phyloP scores from a whole-genome alignment of 2,113 vertebrate species.

The Chauna torquata region DNA sequence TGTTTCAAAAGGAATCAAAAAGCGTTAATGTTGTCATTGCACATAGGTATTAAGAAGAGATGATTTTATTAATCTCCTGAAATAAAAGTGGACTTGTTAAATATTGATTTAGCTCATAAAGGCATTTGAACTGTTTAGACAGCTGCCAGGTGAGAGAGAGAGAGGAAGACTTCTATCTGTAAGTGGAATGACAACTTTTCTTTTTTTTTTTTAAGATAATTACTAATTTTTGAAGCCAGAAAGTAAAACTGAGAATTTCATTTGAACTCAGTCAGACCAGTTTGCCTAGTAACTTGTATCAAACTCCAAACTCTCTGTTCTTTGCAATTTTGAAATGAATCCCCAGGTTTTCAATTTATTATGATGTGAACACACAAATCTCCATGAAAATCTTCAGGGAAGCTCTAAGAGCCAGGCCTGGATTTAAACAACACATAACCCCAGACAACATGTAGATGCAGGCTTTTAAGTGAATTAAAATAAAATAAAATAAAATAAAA shows the following conservation, averaged over 20 bases:
- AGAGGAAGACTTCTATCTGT: background rate
- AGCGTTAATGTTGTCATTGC: background rate
- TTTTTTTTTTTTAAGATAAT: background rate
- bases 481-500: too few species aligned
- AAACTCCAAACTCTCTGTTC: background rate
- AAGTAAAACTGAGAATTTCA: background rate
- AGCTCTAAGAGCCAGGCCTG: background rate
- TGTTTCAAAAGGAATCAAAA: background rate
- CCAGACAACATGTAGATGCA: background rate
- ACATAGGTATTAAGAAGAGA: background rate
- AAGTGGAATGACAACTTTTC: background rate
- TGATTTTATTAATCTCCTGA: background rate
- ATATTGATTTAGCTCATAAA: background rate
- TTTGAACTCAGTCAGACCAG: background rate
- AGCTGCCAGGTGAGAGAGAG: background rate
- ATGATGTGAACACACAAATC: background rate
- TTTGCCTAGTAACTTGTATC: background rate
- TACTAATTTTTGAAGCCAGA: background rate
- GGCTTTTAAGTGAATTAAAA: too few species aligned
- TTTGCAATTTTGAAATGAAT: background rate
- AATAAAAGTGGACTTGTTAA: background rate
- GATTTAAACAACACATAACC: background rate
- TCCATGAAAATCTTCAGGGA: background rate
- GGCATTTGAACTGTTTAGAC: background rate
- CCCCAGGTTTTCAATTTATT: background rate